Conservation (phyloP, 2,888 invertebrate genomes). For the Netelia inedita region DNA sequence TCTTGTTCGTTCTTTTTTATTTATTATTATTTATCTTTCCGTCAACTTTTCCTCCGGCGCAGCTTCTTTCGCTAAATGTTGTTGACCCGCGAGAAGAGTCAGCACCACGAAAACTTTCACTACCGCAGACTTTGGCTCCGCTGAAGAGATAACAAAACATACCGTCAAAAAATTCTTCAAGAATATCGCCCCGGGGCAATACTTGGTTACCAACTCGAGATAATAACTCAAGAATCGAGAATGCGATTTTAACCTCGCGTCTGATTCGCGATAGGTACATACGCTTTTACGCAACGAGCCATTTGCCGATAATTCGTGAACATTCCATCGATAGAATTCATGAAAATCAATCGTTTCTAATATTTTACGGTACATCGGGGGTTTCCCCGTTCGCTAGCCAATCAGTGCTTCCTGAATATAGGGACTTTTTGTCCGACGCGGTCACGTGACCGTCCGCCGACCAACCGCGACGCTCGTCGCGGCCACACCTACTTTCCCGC, state of each 20-base stretch:
- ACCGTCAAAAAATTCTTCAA: constrained; percentile 18
- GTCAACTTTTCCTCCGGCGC: constrained; percentile 4
- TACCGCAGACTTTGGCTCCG: constrained; percentile 28
- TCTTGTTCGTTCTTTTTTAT: constrained; percentile 33
- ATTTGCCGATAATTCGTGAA: background rate
- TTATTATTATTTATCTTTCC: constrained; percentile 6
- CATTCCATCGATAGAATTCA: background rate
- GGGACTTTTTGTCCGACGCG: background rate
- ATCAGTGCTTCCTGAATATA: background rate
- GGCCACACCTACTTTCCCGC: background rate
- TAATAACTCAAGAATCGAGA: too few relatives aligned
- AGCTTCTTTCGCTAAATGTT: constrained; percentile 18
- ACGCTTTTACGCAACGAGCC: background rate
- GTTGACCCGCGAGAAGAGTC: constrained; percentile 54
- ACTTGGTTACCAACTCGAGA: too few relatives aligned
- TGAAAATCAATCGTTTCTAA: background rate
- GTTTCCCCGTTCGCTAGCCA: background rate
- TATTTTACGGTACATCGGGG: background rate
- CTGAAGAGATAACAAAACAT: constrained; percentile 31
- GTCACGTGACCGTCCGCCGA: background rate
- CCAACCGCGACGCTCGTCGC: background rate
- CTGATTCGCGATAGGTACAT: too few relatives aligned
- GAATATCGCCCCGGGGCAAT: background rate
- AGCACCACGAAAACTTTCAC: constrained; percentile 47
- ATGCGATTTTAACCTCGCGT: too few relatives aligned